Conservation (phyloP, 1,140 invertebrate genomes). For the Scylla paramamosain region DNA sequence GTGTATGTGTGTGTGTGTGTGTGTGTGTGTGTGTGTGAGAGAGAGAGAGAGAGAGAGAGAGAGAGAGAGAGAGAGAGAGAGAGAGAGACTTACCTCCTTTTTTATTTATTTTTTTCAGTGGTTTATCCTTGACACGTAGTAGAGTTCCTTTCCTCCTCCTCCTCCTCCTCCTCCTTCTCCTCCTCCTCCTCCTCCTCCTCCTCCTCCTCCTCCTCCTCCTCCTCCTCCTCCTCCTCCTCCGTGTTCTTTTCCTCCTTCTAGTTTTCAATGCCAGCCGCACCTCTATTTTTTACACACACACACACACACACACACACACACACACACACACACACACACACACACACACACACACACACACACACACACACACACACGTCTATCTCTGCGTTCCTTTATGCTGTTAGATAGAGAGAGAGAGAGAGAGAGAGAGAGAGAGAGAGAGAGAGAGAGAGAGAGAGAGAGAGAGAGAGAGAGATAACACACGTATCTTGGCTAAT, state of each 20-base stretch:
- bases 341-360: background rate
- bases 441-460: too few relatives aligned
- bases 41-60: too few relatives aligned
- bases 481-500: too few relatives aligned
- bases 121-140: too few relatives aligned
- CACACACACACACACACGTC: background rate
- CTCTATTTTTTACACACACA: background rate
- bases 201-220: background rate
- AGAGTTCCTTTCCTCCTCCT: background rate
- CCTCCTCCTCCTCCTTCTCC: background rate
- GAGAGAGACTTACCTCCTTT: background rate
- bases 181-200: background rate
- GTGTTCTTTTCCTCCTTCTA: background rate
- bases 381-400: too few relatives aligned
- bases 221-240: background rate
- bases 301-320: constrained; percentile 33
- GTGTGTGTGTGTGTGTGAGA: too few relatives aligned
- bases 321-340: constrained; percentile 27
- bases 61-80: background rate
- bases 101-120: too few relatives aligned
- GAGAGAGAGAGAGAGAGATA: too few relatives aligned
- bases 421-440: too few relatives aligned
- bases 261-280: too few relatives aligned
- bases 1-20: too few relatives aligned
- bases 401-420: too few relatives aligned